Conservation (phyloP, 2,888 invertebrate species). For the Trachelus stipa region DNA sequence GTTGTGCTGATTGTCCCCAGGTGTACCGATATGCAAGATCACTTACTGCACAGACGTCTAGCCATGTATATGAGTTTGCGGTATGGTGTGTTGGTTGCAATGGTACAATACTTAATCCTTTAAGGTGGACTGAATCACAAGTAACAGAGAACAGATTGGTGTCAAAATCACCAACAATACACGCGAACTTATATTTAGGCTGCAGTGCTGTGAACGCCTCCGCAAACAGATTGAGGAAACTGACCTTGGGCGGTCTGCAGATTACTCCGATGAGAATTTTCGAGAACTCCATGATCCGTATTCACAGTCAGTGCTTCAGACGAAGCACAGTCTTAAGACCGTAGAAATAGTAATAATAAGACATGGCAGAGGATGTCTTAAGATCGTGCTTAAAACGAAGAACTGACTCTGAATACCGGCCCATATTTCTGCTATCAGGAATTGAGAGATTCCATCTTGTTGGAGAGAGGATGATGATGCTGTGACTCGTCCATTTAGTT, state of each 20-base stretch:
- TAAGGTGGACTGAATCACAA: neutral
- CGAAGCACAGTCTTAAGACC: no score
- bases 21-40: no score
- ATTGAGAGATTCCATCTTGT: no score
- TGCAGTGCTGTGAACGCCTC: neutral
- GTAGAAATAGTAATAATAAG: no score
- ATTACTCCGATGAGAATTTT: conserved; percentile 9
- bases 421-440: no score
- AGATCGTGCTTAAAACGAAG: no score
- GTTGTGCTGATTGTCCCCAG: conserved; percentile 2
- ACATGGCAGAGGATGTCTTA: no score
- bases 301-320: no score
- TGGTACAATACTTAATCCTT: conserved; percentile 8
- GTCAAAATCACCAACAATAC: conserved; percentile 2
- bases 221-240: neutral
- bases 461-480: no score
- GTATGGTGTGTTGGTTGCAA: conserved; percentile 13
- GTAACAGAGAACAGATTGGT: neutral
- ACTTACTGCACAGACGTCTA: neutral
- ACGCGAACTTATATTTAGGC: neutral
- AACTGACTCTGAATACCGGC: no score
- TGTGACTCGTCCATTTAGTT: no score
- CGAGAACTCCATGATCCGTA: no score
- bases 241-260: conserved; percentile 11
- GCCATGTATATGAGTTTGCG: conserved; percentile 5